Conservation (phyloP, 2,888 invertebrate species). For the Xanthia togata region DNA sequence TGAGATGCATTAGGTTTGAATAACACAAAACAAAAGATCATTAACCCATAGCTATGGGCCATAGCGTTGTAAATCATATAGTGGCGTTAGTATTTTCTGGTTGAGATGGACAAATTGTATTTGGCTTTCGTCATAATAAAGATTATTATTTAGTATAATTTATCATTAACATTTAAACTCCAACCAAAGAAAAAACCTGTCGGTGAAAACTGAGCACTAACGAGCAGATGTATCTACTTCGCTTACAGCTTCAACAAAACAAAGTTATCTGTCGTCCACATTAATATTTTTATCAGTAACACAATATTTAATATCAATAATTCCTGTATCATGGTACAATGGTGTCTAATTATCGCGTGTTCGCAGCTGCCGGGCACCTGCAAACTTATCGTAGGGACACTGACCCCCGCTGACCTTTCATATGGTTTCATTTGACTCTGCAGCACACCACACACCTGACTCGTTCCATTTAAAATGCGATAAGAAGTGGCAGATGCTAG, state of each 20-base stretch:
- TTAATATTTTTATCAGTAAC: conserved; percentile 51
- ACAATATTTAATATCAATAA: conserved; percentile 57
- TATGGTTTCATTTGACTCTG: conserved; percentile 46
- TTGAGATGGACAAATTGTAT: no score
- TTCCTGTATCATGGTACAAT: conserved; percentile 59
- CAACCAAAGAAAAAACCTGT: background rate
- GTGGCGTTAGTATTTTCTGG: no score
- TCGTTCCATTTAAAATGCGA: conserved; percentile 55
- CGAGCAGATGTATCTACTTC: background rate
- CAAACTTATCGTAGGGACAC: conserved; percentile 74
- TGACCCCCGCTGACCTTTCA: conserved; percentile 74
- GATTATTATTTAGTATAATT: no score
- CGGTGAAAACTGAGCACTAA: background rate
- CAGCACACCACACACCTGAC: conserved; percentile 63
- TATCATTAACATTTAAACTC: background rate
- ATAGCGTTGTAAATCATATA: no score
- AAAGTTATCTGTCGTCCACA: conserved; percentile 33
- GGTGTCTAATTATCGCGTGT: conserved; percentile 62
- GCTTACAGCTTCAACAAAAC: conserved; percentile 38
- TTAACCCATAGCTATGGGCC: no score
- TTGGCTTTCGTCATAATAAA: no score
- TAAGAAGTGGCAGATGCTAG: conserved; percentile 60
- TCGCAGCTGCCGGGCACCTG: conserved; percentile 77
- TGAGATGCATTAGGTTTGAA: no score
- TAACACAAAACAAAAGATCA: background rate